A percentile compares a stretch with the other conserved stretches of the same genome.
phyloP scores from a whole-genome alignment of 2,113 vertebrate genomes.

The Mormyrus lacerda region DNA sequence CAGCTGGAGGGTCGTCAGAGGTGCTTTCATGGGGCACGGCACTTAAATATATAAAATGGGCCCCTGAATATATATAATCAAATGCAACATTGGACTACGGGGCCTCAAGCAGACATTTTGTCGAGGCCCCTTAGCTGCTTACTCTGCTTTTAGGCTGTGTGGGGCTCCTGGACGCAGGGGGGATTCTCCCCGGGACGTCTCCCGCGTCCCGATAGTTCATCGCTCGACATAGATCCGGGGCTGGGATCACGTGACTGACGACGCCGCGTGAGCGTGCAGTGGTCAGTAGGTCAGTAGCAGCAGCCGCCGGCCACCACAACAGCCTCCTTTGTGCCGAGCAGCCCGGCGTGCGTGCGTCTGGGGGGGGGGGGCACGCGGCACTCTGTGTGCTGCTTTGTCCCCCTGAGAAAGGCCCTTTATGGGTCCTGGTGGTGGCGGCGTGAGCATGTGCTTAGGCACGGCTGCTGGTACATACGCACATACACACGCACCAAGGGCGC shows the following conservation, averaged over 20 bases:
- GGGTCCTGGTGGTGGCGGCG: slow-evolving; percentile 29
- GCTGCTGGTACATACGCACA: neutral
- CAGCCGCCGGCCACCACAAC: slow-evolving; percentile 28
- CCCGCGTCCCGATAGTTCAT: neutral
- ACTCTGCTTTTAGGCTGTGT: neutral
- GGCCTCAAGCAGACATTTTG: neutral
- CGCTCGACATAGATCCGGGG: slow-evolving; percentile 21
- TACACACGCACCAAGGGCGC: neutral
- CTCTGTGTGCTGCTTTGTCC: slow-evolving; percentile 58
- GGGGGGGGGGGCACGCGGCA: slow-evolving; percentile 25
- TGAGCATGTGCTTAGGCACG: slow-evolving; percentile 31
- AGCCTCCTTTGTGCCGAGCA: slow-evolving; percentile 44
- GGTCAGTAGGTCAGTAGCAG: slow-evolving; percentile 47
- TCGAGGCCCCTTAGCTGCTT: neutral
- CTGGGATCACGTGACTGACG: slow-evolving; percentile 7
- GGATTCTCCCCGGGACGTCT: neutral
- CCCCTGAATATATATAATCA: neutral
- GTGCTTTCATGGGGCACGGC: neutral
- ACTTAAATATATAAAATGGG: neutral
- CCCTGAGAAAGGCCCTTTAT: slow-evolving; percentile 56
- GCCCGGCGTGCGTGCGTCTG: slow-evolving; percentile 34
- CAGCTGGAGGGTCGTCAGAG: neutral
- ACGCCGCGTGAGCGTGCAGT: slow-evolving; percentile 23
- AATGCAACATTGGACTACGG: neutral
- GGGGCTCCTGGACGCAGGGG: neutral